Percentiles rank a stretch among this genome's conserved stretches.
Conservation (phyloP, 2,888 invertebrate genomes). For the Agrochola macilenta region DNA sequence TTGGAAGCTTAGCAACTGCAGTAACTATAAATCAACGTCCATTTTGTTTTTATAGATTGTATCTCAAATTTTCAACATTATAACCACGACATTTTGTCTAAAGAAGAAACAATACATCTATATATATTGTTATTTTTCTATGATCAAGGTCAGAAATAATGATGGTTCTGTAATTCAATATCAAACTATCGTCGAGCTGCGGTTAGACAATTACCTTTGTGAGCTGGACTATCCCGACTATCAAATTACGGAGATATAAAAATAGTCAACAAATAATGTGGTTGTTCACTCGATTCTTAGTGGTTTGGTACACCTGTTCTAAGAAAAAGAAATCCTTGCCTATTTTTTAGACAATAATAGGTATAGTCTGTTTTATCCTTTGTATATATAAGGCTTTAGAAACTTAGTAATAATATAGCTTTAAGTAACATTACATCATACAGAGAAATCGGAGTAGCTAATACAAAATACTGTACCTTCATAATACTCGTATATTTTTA, state of each 20-base stretch:
- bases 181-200: constrained; percentile 38
- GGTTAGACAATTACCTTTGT: constrained; percentile 45
- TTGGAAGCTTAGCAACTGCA: constrained; percentile 6
- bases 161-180: constrained; percentile 51
- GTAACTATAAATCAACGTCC: constrained; percentile 42
- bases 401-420: neutral
- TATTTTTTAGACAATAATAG: neutral
- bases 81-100: constrained; percentile 9
- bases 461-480: constrained; percentile 3
- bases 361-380: neutral
- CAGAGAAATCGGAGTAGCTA: neutral
- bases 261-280: constrained; percentile 17
- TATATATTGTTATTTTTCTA: constrained; percentile 2
- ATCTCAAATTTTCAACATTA: constrained; percentile 19
- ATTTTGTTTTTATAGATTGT: constrained; percentile 25
- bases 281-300: constrained; percentile 6
- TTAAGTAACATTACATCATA: neutral
- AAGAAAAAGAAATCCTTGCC: neutral
- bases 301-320: neutral
- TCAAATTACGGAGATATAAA: constrained; percentile 43
- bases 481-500: constrained; percentile 10
- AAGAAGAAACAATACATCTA: constrained; percentile 8
- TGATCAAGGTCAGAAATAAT: constrained; percentile 31
- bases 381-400: too few relatives aligned
- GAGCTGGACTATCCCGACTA: constrained; percentile 27